Evolutionary conservation across 2,888 invertebrate species (phyloP), one percentile per base, ranked within the genome.

Genomic region (Caenorhabditis parvicauda): DNA sequence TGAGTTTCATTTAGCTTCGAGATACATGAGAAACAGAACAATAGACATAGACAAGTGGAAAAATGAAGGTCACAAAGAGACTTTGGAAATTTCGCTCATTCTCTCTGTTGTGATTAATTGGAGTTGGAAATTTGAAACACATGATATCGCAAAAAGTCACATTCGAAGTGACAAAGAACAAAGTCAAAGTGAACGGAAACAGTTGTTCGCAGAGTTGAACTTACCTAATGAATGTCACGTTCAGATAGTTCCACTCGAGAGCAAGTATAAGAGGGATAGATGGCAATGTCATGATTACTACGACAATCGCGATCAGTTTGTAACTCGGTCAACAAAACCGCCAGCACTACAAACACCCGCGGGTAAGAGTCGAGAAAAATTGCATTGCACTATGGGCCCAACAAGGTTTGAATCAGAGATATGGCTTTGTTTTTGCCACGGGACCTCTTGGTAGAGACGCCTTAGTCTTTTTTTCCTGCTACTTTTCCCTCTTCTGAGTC

Each of bases 221-320:
- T 45, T 39, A 27, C 22, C 35, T 6, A 39, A 25, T 28, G 19
- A 17, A 22, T 25, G 46, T n/a, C 29, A 9, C 22, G 51, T 72
- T 59, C 65, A 75, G 75, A 71, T 75, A 24, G 75, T 75, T 12
- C 75, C 75, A 14, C 67, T 75, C 35, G 75, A 75, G 51, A 69
- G 69, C 47, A 63, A 64, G 42, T 75, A 75, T 65, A 74, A 73
- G 49, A 59, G 75, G 32, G 70, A 72, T 41, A 60, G 75, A 51
- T 75, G 75, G 75, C 50, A 61, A 42, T 73, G 71, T 59, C 64
- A 62, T 54, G 75, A 75, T 58, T 73, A 60, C 57, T 75, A 75
- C 50, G 68, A 70, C 54, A 58, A 50, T 55, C 64, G 64, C 48
- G 67, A 64, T 47, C 54, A 59, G 19, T 59, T 56, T 55, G 58